These are phyloP conservation scores for Idaea biselata DNA, from an alignment of 2,888 invertebrate genomes.

Conservation along the genomic window DNA sequence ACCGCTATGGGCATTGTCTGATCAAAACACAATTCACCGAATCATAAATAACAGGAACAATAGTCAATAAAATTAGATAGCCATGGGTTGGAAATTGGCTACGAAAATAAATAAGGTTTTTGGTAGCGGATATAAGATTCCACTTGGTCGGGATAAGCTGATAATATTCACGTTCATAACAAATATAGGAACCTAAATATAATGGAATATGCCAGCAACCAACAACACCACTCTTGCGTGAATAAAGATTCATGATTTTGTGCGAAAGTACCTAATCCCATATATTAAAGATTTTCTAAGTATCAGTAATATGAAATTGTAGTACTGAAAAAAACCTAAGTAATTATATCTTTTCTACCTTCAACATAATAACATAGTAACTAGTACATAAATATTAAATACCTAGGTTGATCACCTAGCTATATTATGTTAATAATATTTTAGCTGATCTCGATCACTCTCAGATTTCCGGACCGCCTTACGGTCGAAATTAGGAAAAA, in stretches of 20 bases:
- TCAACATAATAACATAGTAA: no score
- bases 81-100: slow-evolving; percentile 57
- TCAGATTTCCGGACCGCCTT: no score
- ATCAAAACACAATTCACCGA: slow-evolving; percentile 68
- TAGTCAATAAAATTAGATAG: slow-evolving; percentile 74
- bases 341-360: neutral
- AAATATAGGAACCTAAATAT: slow-evolving; percentile 13
- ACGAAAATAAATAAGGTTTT: slow-evolving; percentile 58
- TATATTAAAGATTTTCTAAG: neutral
- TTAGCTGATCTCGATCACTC: no score
- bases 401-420: no score
- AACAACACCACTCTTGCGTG: neutral
- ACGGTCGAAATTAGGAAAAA: no score
- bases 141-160: slow-evolving; percentile 46
- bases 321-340: neutral
- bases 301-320: neutral
- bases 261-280: neutral
- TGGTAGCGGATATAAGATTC: slow-evolving; percentile 47
- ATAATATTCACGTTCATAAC: slow-evolving; percentile 41
- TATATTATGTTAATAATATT: no score
- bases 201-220: neutral
- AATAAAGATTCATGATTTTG: neutral
- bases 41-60: slow-evolving; percentile 75
- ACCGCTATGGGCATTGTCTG: slow-evolving; percentile 63
- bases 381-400: no score